Conservation (phyloP, 1,140 invertebrate species). For the Leptoteleia sp. region DNA sequence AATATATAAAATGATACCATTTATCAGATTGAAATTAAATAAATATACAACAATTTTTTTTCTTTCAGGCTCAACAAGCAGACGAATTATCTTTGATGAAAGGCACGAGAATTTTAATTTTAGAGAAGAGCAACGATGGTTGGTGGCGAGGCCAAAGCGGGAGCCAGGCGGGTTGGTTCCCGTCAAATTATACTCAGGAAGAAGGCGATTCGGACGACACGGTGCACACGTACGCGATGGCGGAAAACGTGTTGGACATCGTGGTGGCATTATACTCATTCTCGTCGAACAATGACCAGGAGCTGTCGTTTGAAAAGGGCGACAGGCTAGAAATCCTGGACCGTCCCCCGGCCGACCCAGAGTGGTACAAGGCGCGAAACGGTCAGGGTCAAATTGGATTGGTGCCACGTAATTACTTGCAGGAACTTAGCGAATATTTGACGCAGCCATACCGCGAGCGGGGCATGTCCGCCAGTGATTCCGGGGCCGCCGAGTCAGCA, state of each 20-base stretch:
- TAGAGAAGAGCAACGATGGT: slow-evolving; percentile 99
- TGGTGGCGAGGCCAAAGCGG: slow-evolving; percentile 98
- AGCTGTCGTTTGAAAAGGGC: slow-evolving; percentile 97
- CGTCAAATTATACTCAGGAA: slow-evolving; percentile 98
- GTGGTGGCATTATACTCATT: slow-evolving; percentile 97
- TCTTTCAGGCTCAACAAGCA: slow-evolving; percentile 89
- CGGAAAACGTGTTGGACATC: slow-evolving; percentile 95
- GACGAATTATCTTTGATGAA: slow-evolving; percentile 97
- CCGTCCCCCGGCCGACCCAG: slow-evolving; percentile 96
- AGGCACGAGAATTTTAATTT: slow-evolving; percentile 94
- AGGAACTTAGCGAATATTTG: slow-evolving; percentile 93
- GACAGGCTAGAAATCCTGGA: slow-evolving; percentile 97
- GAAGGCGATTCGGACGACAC: slow-evolving; percentile 91
- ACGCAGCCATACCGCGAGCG: slow-evolving; percentile 89
- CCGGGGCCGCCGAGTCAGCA: slow-evolving; percentile 78
- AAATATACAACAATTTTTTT: neutral
- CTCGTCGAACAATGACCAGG: slow-evolving; percentile 97
- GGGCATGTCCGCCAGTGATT: slow-evolving; percentile 80
- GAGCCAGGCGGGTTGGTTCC: slow-evolving; percentile 94
- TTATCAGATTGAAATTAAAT: too few relatives aligned
- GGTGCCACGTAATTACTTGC: slow-evolving; percentile 98
- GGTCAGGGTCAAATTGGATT: slow-evolving; percentile 94
- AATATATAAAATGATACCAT: too few relatives aligned
- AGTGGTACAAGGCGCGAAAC: slow-evolving; percentile 98
- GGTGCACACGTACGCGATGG: slow-evolving; percentile 94